Conservation (phyloP, 2,797 vertebrate genomes). For the Gambusia yucatana region DNA sequence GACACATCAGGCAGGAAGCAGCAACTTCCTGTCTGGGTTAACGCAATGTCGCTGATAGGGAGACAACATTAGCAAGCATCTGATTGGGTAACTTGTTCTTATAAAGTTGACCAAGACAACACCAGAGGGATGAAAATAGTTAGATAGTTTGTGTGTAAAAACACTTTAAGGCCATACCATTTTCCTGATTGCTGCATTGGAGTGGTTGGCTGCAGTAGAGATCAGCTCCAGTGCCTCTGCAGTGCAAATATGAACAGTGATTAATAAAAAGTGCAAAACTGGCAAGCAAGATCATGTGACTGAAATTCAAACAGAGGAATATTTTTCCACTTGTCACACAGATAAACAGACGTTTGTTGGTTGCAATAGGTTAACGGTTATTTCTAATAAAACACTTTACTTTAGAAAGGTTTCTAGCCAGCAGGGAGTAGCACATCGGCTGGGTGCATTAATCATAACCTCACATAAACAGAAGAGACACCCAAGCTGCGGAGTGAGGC, state of each 20-base stretch:
- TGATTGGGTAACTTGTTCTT: conserved; percentile 34
- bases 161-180: conserved; percentile 86
- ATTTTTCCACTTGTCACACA: conserved; percentile 7
- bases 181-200: conserved; percentile 95
- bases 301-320: conserved; percentile 5
- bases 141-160: not conserved
- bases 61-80: conserved; percentile 33
- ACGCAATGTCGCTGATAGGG: conserved; percentile 41
- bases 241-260: conserved; percentile 37
- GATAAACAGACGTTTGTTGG: not conserved
- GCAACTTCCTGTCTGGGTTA: conserved; percentile 72
- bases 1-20: conserved; percentile 72
- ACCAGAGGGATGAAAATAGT: conserved; percentile 5
- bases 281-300: conserved; percentile 1
- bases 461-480: conserved; percentile 61
- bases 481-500: conserved; percentile 26
- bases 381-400: not conserved
- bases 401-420: conserved; percentile 23
- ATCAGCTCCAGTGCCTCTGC: conserved; percentile 96
- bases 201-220: conserved; percentile 96
- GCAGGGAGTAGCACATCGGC: conserved; percentile 47
- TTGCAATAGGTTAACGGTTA: not conserved
- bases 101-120: conserved; percentile 5
- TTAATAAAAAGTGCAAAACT: conserved; percentile 15
- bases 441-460: conserved; percentile 57